A percentile compares a stretch with the other conserved stretches of the same genome.
Evolutionary conservation across 2,113 vertebrate genomes (phyloP).

Genomic region (Cynoglossus semilaevis): DNA sequence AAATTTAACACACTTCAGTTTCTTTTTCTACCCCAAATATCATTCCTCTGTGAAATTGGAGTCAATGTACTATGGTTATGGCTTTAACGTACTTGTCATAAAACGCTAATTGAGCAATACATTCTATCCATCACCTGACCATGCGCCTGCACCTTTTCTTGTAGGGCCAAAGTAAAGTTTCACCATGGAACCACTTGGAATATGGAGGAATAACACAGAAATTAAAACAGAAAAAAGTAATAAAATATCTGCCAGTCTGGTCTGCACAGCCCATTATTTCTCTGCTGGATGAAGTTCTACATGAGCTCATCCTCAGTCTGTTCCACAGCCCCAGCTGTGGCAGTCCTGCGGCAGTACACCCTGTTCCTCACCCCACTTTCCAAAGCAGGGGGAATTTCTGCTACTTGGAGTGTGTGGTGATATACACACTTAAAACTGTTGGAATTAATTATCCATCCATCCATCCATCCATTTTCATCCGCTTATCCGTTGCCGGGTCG

Average conservation of each 20-base stretch:
- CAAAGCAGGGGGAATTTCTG: conserved; percentile 35
- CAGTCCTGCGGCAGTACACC: conserved; percentile 4
- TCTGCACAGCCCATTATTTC: conserved; percentile 43
- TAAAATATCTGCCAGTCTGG: conserved; percentile 80
- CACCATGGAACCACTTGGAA: too few species aligned
- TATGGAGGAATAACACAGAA: too few species aligned
- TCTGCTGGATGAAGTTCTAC: conserved; percentile 37
- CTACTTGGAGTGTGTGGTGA: too few species aligned
- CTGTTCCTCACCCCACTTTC: conserved; percentile 21
- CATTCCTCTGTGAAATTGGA: conserved; percentile 21
- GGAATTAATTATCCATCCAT: too few species aligned
- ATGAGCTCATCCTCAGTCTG: conserved; percentile 27
- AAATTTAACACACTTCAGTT: conserved; percentile 28
- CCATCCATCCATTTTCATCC: too few species aligned
- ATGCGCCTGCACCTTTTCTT: conserved; percentile 39
- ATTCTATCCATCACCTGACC: conserved; percentile 38
- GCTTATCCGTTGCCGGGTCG: too few species aligned
- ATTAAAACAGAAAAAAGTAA: too few species aligned
- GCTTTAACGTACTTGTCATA: too few species aligned
- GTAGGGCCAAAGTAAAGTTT: conserved; percentile 36
- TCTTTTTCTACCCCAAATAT: conserved; percentile 39
- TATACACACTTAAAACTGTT: too few species aligned
- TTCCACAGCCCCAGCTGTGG: conserved; percentile 20
- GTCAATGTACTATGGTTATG: conserved; percentile 7
- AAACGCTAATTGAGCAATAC: conserved; percentile 41